These are phyloP conservation scores for Syngnathus typhle DNA, from an alignment of 2,113 vertebrate species.

Conservation along the genomic window DNA sequence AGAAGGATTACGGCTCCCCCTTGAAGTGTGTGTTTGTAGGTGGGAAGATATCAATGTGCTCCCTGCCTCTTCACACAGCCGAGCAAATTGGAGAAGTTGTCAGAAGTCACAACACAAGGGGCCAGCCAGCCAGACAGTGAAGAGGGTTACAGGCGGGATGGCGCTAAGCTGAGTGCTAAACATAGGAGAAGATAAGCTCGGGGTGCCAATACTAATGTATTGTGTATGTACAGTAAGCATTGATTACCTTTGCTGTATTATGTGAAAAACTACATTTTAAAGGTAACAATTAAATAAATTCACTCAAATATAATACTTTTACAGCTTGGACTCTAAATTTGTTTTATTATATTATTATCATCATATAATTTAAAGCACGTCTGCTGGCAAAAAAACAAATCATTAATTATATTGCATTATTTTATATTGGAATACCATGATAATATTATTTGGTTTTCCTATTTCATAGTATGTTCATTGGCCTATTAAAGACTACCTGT, in stretches of 20 bases:
- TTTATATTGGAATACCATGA: background rate
- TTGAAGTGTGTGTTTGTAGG: conserved; percentile 55
- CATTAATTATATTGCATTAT: background rate
- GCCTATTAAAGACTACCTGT: background rate
- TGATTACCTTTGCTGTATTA: background rate
- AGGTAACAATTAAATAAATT: background rate
- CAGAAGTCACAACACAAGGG: conserved; percentile 82
- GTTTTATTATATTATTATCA: no score
- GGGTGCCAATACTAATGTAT: conserved; percentile 18
- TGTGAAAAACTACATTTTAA: background rate
- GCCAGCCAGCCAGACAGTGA: conserved; percentile 57
- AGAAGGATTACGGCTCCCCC: conserved; percentile 22
- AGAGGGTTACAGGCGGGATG: conserved; percentile 49
- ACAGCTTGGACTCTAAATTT: no score
- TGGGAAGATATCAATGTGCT: conserved; percentile 79
- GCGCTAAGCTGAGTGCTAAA: conserved; percentile 39
- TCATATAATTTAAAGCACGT: no score
- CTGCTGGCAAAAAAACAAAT: no score
- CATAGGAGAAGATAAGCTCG: conserved; percentile 6
- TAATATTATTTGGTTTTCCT: background rate
- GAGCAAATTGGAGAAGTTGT: conserved; percentile 93
- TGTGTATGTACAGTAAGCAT: background rate
- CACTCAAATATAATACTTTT: no score
- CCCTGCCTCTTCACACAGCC: conserved; percentile 80
- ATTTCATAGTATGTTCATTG: background rate